phyloP scores from a whole-genome alignment of 2,113 vertebrate genomes.

The Rhynchopsitta pachyrhyncha region DNA sequence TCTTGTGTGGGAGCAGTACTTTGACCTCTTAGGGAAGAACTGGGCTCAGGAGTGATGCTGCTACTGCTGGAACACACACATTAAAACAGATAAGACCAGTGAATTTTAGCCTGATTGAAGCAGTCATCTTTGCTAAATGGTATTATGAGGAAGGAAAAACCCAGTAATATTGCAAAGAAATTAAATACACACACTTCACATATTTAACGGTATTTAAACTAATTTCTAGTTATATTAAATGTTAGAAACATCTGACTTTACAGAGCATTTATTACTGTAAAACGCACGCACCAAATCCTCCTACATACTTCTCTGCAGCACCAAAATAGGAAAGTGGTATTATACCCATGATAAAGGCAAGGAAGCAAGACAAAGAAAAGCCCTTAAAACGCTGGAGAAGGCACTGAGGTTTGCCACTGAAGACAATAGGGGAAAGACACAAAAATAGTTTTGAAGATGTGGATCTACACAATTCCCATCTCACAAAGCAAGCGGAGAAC shows the following conservation, averaged over 20 bases:
- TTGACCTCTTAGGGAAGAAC: not conserved
- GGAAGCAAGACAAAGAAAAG: not conserved
- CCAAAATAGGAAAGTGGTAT: not conserved
- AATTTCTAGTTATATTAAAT: not conserved
- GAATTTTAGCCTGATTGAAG: not conserved
- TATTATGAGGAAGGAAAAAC: not conserved
- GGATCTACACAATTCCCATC: not conserved
- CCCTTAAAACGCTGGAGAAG: not conserved
- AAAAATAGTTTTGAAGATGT: not conserved
- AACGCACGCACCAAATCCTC: not conserved
- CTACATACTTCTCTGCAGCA: not conserved
- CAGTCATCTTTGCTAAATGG: not conserved
- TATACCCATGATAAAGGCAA: not conserved
- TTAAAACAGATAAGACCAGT: not conserved
- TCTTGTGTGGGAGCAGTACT: not conserved
- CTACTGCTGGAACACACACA: not conserved
- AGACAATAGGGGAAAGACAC: not conserved
- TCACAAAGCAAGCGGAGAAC: not conserved
- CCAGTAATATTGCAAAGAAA: not conserved
- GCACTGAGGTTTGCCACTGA: not conserved
- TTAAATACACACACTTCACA: not conserved
- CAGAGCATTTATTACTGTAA: not conserved
- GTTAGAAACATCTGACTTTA: not conserved
- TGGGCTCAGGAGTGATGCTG: not conserved
- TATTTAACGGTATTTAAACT: not conserved